phyloP scores from a whole-genome alignment of 2,113 vertebrate species.

The Regulus satrapa region DNA sequence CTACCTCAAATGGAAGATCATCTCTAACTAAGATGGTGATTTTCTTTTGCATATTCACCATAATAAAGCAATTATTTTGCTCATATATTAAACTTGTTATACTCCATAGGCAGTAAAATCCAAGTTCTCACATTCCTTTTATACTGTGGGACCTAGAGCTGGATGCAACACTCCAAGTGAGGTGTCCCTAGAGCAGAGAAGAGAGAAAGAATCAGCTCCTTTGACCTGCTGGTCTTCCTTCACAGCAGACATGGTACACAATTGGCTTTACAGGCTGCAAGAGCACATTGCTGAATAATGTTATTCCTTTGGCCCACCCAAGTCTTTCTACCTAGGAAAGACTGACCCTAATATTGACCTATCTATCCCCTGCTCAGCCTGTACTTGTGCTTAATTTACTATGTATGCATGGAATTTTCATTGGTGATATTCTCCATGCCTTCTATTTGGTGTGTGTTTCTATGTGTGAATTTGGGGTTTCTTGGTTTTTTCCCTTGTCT shows the following conservation, averaged over 20 bases:
- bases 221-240: neutral
- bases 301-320: no score
- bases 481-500: neutral
- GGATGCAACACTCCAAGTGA: no score
- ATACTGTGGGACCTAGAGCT: neutral
- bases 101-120: neutral
- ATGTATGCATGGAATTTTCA: neutral
- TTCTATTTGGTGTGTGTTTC: neutral
- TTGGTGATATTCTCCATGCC: neutral
- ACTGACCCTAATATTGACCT: neutral
- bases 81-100: neutral
- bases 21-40: neutral
- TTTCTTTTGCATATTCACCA: neutral
- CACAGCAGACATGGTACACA: no score
- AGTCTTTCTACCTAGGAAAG: neutral
- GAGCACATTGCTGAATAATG: neutral
- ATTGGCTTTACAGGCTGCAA: neutral
- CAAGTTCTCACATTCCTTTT: neutral
- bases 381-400: neutral
- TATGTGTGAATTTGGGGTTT: no score
- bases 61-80: neutral
- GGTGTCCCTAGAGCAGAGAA: neutral
- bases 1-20: neutral
- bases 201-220: neutral
- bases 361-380: neutral